These are phyloP conservation scores for Chroicocephalus ridibundus DNA, from an alignment of 2,113 vertebrate genomes.

Conservation along the genomic window DNA sequence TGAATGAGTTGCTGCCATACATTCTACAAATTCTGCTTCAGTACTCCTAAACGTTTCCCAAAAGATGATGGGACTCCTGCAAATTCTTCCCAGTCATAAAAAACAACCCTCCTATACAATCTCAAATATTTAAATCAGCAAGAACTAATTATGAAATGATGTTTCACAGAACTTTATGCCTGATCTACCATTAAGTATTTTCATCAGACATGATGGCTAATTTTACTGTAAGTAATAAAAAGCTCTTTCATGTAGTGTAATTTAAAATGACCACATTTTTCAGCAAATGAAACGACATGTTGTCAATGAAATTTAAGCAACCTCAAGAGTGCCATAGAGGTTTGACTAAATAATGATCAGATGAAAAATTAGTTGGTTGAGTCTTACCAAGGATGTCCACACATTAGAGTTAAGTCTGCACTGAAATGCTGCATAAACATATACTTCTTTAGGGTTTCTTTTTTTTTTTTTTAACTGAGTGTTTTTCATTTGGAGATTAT, in stretches of 20 bases:
- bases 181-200: conserved; percentile 14
- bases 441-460: conserved; percentile 32
- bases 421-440: conserved; percentile 67
- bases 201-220: conserved; percentile 34
- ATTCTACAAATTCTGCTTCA: conserved; percentile 30
- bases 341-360: conserved; percentile 74
- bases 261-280: conserved; percentile 63
- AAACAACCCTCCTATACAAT: not conserved
- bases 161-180: conserved; percentile 7
- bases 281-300: conserved; percentile 66
- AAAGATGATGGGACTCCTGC: not conserved
- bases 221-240: conserved; percentile 47
- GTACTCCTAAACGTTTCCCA: not conserved
- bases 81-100: conserved; percentile 43
- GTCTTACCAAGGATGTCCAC: conserved; percentile 72
- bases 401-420: conserved; percentile 64
- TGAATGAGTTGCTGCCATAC: conserved; percentile 17
- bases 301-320: conserved; percentile 74
- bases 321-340: conserved; percentile 67
- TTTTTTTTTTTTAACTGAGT: conserved; percentile 38
- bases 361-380: conserved; percentile 72
- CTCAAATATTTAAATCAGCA: conserved; percentile 44
- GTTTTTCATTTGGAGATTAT: conserved; percentile 81
- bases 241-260: conserved; percentile 13
- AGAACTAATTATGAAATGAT: not conserved